These are phyloP conservation scores for Collichthys lucidus DNA, from an alignment of 2,113 vertebrate genomes.

Conservation along the genomic window DNA sequence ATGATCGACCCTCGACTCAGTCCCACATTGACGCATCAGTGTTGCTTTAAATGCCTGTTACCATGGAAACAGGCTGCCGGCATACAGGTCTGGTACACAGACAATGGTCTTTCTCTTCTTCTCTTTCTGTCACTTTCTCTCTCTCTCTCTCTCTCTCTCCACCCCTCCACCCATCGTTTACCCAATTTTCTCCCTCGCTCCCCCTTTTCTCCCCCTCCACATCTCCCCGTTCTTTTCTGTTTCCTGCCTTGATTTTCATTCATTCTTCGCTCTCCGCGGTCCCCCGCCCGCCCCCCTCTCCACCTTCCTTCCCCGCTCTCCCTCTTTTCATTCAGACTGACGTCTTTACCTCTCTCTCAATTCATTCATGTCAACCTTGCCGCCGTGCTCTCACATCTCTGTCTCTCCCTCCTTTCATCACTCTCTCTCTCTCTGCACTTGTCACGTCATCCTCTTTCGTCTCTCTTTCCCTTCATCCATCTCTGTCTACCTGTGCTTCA, in stretches of 20 bases:
- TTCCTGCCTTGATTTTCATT: conserved; percentile 59
- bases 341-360: conserved; percentile 63
- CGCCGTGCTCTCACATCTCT: conserved; percentile 61
- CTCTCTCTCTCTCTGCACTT: conserved; percentile 37
- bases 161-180: conserved; percentile 39
- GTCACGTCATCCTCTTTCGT: conserved; percentile 59
- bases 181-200: conserved; percentile 41
- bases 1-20: conserved; percentile 67
- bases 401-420: conserved; percentile 59
- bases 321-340: conserved; percentile 67
- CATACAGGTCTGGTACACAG: conserved; percentile 75
- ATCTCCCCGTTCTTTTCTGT: conserved; percentile 37
- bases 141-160: conserved; percentile 27
- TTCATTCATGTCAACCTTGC: conserved; percentile 76
- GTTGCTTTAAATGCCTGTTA: conserved; percentile 82
- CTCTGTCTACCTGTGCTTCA: conserved; percentile 57
- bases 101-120: conserved; percentile 71
- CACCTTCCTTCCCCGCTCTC: background rate
- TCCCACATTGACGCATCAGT: conserved; percentile 75
- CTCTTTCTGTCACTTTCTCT: conserved; percentile 3
- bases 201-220: conserved; percentile 23
- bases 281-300: background rate
- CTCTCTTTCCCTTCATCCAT: conserved; percentile 62
- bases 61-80: conserved; percentile 85
- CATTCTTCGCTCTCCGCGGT: conserved; percentile 35